Evolutionary conservation across 2,113 vertebrate species (phyloP), one percentile per base, ranked within the genome.

Genomic region (Mormyrus iriodes): DNA sequence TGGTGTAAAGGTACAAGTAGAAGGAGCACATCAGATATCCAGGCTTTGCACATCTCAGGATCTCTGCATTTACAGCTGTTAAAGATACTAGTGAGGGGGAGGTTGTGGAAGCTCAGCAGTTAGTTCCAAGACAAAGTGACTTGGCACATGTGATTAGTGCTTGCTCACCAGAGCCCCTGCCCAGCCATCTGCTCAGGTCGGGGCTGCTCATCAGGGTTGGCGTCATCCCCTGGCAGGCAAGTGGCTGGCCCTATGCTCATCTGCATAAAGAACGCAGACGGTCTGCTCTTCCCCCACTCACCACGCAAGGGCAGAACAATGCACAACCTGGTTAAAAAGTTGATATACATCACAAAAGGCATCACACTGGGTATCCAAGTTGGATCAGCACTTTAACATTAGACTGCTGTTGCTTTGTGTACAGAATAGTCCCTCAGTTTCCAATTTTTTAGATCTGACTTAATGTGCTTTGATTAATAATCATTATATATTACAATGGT

Each of bases 101-200:
- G 31, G 49, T 3, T 15, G 49, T 4, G 35, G 48, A 48, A 42
- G 9, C 94, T 95, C 93, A 92, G 93, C 95, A 92, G 93, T 92
- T 94, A 92, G 90, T 94, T 93, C 95, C 39, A 94, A 95, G 95
- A 98, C 96, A 97, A 96, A 97, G 96, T 96, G 96, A 96, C 96
- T 95, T 95, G 96, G 96, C 96, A 97, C 96, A 97, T 96, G 95
- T 94, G 96, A 95, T 97, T 97, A 96, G 96, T 97, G 97, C 95
- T 95, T 96, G 96, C 95, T 97, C 95, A 96, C 93, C 93, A 95
- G 96, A 96, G 94, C 94, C 93, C 95, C 96, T 96, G 96, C 95
- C 94, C 94, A 94, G 95, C 95, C 96, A 97, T 97, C 96, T 96
- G 95, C 95, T 96, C 96, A 94, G 95, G 96, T 97, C 96, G 97